Conservation (phyloP, 2,113 vertebrate species). For the Amphilophus citrinellus region DNA sequence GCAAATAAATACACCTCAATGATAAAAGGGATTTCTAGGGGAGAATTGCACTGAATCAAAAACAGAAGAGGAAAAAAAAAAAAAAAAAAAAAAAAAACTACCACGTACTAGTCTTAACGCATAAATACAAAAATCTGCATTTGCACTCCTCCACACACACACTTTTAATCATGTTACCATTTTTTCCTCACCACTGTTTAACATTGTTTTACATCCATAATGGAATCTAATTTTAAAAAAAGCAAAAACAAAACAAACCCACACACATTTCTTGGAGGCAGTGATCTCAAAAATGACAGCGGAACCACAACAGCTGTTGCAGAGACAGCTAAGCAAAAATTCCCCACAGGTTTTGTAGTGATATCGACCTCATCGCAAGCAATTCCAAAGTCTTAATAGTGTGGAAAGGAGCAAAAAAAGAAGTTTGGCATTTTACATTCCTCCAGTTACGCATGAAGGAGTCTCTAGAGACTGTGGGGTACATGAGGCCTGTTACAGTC, state of each 20-base stretch:
- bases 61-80: neutral
- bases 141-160: constrained; percentile 39
- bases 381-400: constrained; percentile 20
- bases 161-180: constrained; percentile 25
- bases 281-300: constrained; percentile 51
- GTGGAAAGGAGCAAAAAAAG: constrained; percentile 20
- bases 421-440: constrained; percentile 52
- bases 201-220: constrained; percentile 56
- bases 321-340: constrained; percentile 41
- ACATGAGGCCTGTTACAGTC: constrained; percentile 66
- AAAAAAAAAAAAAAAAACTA: constrained; percentile 44
- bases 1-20: constrained; percentile 82
- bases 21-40: constrained; percentile 54
- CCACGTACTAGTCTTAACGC: constrained; percentile 65
- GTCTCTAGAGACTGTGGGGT: constrained; percentile 43
- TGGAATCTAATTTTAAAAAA: constrained; percentile 43
- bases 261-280: constrained; percentile 44
- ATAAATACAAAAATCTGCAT: constrained; percentile 74
- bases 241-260: neutral
- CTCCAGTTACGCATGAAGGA: constrained; percentile 37
- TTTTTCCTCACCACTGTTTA: constrained; percentile 30
- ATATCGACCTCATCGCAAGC: constrained; percentile 26
- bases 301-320: constrained; percentile 55
- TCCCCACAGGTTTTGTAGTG: constrained; percentile 24
- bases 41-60: constrained; percentile 80